Evolutionary conservation across 2,113 vertebrate genomes (phyloP).

Genomic region (Neopipo cinnamomea): DNA sequence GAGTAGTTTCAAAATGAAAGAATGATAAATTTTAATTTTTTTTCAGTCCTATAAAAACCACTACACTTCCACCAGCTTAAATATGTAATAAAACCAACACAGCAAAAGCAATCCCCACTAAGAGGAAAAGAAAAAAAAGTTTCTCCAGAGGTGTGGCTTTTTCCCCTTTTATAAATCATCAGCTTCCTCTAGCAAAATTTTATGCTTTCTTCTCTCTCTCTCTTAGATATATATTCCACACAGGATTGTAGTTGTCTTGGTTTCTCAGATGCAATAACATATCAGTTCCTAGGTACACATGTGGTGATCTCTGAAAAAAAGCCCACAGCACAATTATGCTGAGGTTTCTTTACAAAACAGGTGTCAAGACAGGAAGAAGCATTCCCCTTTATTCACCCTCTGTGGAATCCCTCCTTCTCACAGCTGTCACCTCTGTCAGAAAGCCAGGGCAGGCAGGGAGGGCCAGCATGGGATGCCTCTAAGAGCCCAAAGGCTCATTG

Average conservation of each 20-base stretch:
- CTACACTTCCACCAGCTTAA: neutral
- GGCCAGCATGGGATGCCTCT: neutral
- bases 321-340: neutral
- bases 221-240: neutral
- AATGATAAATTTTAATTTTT: neutral
- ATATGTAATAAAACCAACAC: neutral
- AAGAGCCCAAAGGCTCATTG: neutral
- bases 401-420: neutral
- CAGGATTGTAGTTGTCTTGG: neutral
- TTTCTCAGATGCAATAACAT: neutral
- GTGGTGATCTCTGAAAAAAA: neutral
- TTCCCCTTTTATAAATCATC: neutral
- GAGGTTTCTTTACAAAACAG: neutral
- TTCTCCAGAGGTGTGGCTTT: neutral
- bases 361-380: neutral
- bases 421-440: neutral
- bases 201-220: neutral
- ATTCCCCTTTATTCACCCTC: neutral
- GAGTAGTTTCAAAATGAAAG: neutral
- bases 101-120: neutral
- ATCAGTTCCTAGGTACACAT: neutral
- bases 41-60: neutral
- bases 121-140: neutral
- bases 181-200: neutral
- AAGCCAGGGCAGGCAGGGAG: neutral